Percentiles rank a stretch among this genome's conserved stretches.
These are phyloP conservation scores for Platyura marginata DNA, from an alignment of 1,140 invertebrate species.

Conservation along the genomic window DNA sequence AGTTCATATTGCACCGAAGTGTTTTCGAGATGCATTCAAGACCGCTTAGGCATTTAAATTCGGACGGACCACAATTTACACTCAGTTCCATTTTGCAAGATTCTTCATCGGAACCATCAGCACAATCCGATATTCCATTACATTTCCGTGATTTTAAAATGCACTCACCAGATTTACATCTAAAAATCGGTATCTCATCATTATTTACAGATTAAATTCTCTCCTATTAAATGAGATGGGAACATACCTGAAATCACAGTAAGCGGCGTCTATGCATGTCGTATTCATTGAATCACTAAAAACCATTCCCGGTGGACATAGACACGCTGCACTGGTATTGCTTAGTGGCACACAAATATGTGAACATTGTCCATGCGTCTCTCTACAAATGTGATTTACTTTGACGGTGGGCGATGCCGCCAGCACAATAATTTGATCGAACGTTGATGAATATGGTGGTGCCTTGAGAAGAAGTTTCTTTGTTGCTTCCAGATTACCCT, in stretches of 20 bases:
- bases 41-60: slow-evolving; percentile 38
- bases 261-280: slow-evolving; percentile 28
- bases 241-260: slow-evolving; percentile 25
- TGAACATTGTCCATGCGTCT: slow-evolving; percentile 47
- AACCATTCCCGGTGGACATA: slow-evolving; percentile 37
- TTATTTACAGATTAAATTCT: no score
- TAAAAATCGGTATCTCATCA: slow-evolving; percentile 1
- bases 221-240: neutral
- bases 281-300: slow-evolving; percentile 25
- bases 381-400: slow-evolving; percentile 34
- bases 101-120: slow-evolving; percentile 44
- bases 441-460: neutral
- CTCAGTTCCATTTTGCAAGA: slow-evolving; percentile 26
- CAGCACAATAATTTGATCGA: slow-evolving; percentile 10
- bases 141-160: slow-evolving; percentile 40
- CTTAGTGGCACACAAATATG: slow-evolving; percentile 40
- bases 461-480: slow-evolving; percentile 15
- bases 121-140: slow-evolving; percentile 49
- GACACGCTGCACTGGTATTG: slow-evolving; percentile 24
- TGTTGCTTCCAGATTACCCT: slow-evolving; percentile 21
- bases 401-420: slow-evolving; percentile 6
- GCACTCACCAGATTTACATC: slow-evolving; percentile 42
- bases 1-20: slow-evolving; percentile 47
- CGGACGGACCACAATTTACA: slow-evolving; percentile 29
- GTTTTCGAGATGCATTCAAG: slow-evolving; percentile 23